Evolutionary conservation across 2,888 invertebrate genomes (phyloP).

Genomic region (Macaria notata): DNA sequence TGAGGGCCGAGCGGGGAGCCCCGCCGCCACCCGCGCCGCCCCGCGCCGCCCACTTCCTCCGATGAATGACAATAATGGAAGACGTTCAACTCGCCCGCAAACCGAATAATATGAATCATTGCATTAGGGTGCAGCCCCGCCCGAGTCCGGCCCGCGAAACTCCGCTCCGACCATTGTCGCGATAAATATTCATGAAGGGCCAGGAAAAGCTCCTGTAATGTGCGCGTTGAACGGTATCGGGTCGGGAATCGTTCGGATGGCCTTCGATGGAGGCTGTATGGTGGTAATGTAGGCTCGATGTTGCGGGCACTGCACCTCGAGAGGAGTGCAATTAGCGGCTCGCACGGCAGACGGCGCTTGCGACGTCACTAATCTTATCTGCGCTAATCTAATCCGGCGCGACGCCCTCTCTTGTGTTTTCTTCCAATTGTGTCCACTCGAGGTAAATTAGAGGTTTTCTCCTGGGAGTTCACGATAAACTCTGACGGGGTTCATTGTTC

Average conservation of each 20-base stretch:
- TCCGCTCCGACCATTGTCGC: slow-evolving; percentile 46
- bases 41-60: slow-evolving; percentile 80
- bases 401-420: slow-evolving; percentile 78
- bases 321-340: slow-evolving; percentile 64
- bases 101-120: slow-evolving; percentile 82
- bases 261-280: slow-evolving; percentile 15
- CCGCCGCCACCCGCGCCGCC: slow-evolving; percentile 72
- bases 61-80: slow-evolving; percentile 83
- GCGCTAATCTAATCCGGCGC: slow-evolving; percentile 74
- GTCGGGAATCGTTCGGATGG: slow-evolving; percentile 21
- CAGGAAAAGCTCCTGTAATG: slow-evolving; percentile 49
- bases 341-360: slow-evolving; percentile 51
- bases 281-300: slow-evolving; percentile 15
- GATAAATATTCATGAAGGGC: slow-evolving; percentile 62
- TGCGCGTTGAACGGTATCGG: slow-evolving; percentile 26
- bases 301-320: slow-evolving; percentile 24
- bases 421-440: slow-evolving; percentile 79
- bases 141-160: slow-evolving; percentile 70
- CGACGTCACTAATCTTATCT: slow-evolving; percentile 77
- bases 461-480: slow-evolving; percentile 63
- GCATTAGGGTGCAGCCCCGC: slow-evolving; percentile 82
- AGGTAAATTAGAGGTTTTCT: slow-evolving; percentile 77
- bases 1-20: slow-evolving; percentile 75
- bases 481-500: slow-evolving; percentile 57
- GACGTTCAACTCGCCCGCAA: slow-evolving; percentile 83